Base-by-base conservation (phyloP, 2,888 invertebrate species). In the Mythimna vitellina region DNA sequence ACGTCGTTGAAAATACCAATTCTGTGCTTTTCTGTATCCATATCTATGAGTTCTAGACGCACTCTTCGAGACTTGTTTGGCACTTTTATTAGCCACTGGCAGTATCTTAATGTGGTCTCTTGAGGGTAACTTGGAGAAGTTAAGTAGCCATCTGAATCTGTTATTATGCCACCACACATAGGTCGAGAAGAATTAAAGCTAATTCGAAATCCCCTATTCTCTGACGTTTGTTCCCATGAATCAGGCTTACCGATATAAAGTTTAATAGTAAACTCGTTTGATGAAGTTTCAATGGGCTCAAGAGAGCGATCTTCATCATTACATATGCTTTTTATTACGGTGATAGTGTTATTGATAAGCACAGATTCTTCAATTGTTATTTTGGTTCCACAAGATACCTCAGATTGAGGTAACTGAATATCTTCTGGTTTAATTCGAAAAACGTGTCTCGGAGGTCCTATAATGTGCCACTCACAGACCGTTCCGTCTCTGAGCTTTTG, bases 381-480 rank as follows among this genome's bases (percentile, higher is more conserved):
- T 88, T 93, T 94, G 25, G 92, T 94, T 53, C 87, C 92, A 86
- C 96, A 95, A 20, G 80, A 76, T 69, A 87, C 73, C 81, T 92
- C 91, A 7, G 90, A 89, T 78, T 77, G 93, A 74, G 90, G 94
- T 69, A 90, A 90, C 79, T 88, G 90, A 66, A 89, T 86, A 71
- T 88, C 93, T 77, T 89, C 89, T 3, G 92, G 87, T 75, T 86
- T 83, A 51, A 96, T 86, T 63, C 84, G 81, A 22, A 94, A 91
- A 22, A 90, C 82, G 70, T 87, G 86, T 60, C 87, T 84, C 6
- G 89, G 83, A 8, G 84, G 61, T 9, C 97, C 97, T 76, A 96
- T 93, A 32, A 99, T 95, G 73, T 95, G 96, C 98, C 98, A 99
- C 63, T 96, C 96, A 90, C 99, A 99, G 38, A 97, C 95, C 8